phyloP scores from a whole-genome alignment of 2,797 vertebrate species.

The Nannoperca australis region DNA sequence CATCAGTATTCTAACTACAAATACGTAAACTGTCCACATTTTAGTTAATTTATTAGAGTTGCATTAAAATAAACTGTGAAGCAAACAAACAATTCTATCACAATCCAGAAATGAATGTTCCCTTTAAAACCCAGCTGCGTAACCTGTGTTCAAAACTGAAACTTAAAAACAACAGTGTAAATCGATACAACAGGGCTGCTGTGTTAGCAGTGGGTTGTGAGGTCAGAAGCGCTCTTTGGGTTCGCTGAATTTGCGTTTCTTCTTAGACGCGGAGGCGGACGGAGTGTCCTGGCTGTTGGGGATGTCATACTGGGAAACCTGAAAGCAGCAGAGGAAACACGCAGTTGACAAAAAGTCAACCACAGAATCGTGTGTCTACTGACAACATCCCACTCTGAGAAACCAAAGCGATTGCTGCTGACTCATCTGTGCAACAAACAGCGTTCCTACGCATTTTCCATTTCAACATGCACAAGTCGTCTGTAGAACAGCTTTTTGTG shows the following conservation, averaged over 20 bases:
- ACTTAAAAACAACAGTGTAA: slow-evolving; percentile 7
- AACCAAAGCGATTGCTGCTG: slow-evolving; percentile 27
- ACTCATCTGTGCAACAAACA: slow-evolving; percentile 49
- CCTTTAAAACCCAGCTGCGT: slow-evolving; percentile 2
- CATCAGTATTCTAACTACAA: background rate
- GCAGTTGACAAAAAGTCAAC: slow-evolving; percentile 5
- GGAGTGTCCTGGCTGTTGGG: slow-evolving; percentile 87
- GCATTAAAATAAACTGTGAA: background rate
- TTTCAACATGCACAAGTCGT: slow-evolving; percentile 3
- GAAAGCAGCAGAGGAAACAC: slow-evolving; percentile 54
- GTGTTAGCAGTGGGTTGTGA: background rate
- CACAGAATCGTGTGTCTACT: background rate
- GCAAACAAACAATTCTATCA: background rate
- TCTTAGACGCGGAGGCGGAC: slow-evolving; percentile 73
- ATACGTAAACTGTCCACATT: background rate
- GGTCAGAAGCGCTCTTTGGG: slow-evolving; percentile 86
- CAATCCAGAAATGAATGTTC: background rate
- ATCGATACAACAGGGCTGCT: background rate
- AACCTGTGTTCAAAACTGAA: slow-evolving; percentile 4
- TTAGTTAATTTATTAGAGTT: background rate
- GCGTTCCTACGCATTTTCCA: slow-evolving; percentile 48
- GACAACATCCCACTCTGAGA: slow-evolving; percentile 43
- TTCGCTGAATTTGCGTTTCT: slow-evolving; percentile 91
- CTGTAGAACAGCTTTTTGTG: background rate
- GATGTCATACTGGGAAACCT: slow-evolving; percentile 86